Evolutionary conservation across 2,797 vertebrate genomes (phyloP).

Genomic region (Dipus sagitta): DNA sequence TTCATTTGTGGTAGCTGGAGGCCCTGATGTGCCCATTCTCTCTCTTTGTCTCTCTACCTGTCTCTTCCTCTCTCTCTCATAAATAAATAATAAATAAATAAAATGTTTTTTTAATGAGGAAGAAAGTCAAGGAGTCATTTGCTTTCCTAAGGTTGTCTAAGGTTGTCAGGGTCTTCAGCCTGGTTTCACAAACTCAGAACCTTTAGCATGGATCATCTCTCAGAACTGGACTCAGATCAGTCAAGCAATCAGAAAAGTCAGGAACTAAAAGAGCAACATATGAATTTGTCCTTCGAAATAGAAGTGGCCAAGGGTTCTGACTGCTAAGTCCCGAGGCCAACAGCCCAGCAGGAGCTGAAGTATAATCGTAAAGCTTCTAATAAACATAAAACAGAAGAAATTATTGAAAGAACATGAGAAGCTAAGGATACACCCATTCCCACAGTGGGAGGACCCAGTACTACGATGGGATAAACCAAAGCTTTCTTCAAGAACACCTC

Average conservation of each 20-base stretch:
- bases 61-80: no score
- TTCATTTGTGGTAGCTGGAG: no score
- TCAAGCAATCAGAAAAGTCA: neutral
- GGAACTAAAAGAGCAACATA: neutral
- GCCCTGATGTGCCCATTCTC: no score
- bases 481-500: neutral
- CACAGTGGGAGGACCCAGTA: neutral
- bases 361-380: neutral
- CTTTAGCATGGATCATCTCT: neutral
- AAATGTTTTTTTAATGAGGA: no score
- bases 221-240: neutral
- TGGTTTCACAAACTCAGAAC: neutral
- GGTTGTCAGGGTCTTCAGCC: neutral
- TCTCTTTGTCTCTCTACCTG: no score
- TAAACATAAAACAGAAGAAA: conserved; percentile 34
- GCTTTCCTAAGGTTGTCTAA: neutral
- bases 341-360: neutral
- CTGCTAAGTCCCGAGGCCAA: neutral
- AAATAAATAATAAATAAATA: no score
- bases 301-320: neutral
- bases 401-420: neutral
- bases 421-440: neutral
- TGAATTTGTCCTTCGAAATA: neutral
- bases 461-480: neutral
- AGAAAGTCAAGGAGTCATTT: neutral